Percentiles rank a stretch among this genome's conserved stretches.
phyloP scores from a whole-genome alignment of 2,888 invertebrate genomes.

The Rhagium mordax region DNA sequence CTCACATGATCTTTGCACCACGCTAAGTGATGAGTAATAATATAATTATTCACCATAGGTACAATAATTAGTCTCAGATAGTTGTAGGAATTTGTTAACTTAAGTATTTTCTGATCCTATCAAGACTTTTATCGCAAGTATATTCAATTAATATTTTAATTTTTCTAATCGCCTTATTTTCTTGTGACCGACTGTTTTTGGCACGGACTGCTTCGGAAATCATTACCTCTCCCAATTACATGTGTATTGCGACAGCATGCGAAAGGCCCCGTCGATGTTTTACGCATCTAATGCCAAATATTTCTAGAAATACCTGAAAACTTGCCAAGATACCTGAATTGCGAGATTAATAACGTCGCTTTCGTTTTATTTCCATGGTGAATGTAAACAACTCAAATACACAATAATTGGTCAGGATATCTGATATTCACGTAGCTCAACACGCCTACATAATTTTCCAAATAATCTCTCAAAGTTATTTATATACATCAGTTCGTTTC shows the following conservation, averaged over 20 bases:
- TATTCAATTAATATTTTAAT: no score
- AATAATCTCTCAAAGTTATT: no score
- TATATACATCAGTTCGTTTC: no score
- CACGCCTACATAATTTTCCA: neutral
- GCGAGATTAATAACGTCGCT: constrained; percentile 25
- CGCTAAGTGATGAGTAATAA: no score
- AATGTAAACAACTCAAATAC: constrained; percentile 18
- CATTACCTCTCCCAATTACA: constrained; percentile 62
- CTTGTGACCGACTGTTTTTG: constrained; percentile 34
- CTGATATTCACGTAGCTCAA: neutral
- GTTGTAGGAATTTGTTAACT: no score
- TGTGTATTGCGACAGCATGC: constrained; percentile 52
- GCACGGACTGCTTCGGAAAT: constrained; percentile 51
- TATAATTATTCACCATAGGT: no score
- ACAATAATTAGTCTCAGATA: no score
- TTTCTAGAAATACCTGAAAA: constrained; percentile 39
- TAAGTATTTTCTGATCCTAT: no score
- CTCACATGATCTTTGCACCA: no score
- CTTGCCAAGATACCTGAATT: constrained; percentile 42
- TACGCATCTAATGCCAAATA: constrained; percentile 34
- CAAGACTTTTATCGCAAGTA: no score
- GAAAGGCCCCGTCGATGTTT: constrained; percentile 11
- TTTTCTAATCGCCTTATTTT: constrained; percentile 14
- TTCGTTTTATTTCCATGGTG: constrained; percentile 14
- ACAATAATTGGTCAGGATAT: constrained; percentile 4